Conservation (phyloP, 2,113 vertebrate genomes). For the Ictidomys tridecemlineatus region DNA sequence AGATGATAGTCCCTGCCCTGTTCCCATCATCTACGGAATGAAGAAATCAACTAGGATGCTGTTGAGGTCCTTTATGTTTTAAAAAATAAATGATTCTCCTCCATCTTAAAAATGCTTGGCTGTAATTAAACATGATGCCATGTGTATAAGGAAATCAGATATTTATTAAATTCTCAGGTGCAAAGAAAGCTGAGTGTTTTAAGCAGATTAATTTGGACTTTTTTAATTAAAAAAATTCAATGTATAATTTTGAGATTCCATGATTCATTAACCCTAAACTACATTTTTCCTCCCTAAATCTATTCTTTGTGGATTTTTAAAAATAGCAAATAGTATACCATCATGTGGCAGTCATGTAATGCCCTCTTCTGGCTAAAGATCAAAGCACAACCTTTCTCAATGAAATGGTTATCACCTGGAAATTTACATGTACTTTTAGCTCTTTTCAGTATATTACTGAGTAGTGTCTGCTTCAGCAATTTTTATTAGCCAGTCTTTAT, state of each 20-base stretch:
- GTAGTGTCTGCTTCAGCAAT: background rate
- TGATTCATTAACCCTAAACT: background rate
- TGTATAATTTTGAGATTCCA: background rate
- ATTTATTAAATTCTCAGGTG: background rate
- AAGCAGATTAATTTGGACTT: background rate
- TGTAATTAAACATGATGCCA: background rate
- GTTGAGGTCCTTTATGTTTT: background rate
- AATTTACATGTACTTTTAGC: background rate
- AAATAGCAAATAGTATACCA: background rate
- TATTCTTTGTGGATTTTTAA: background rate
- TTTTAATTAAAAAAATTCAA: background rate
- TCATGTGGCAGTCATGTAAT: background rate
- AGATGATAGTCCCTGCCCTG: background rate
- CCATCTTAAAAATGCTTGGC: background rate
- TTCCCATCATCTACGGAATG: background rate
- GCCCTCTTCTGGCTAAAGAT: conserved; percentile 71
- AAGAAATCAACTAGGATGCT: background rate
- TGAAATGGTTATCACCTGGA: background rate
- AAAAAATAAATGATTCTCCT: background rate
- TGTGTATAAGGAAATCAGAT: background rate
- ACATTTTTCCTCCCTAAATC: background rate
- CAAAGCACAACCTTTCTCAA: background rate
- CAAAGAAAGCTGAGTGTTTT: background rate
- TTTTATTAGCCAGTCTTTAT: background rate
- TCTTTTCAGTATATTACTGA: background rate